Evolutionary conservation across 2,888 invertebrate species (phyloP).

Genomic region (Liopterus haemorrhoidalis): DNA sequence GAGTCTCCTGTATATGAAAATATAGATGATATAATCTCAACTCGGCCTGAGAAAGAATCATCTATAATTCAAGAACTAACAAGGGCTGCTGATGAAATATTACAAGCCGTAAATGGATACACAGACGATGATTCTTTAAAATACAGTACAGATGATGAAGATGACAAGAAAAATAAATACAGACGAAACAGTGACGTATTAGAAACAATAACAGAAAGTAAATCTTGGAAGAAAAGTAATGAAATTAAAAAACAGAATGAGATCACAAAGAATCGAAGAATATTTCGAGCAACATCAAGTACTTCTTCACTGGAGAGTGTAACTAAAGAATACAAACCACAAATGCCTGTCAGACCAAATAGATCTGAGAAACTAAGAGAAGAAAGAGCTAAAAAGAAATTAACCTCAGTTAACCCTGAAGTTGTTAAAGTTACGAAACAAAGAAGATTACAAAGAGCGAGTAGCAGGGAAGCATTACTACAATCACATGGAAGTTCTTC

Average conservation of each 20-base stretch:
- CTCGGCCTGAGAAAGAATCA: slow-evolving; percentile 38
- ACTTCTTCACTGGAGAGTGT: slow-evolving; percentile 45
- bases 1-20: slow-evolving; percentile 42
- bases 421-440: slow-evolving; percentile 41
- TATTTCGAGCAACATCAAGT: slow-evolving; percentile 41
- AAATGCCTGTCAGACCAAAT: slow-evolving; percentile 18
- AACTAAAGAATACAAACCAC: slow-evolving; percentile 28
- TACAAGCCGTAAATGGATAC: slow-evolving; percentile 51
- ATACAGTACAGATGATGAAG: slow-evolving; percentile 40
- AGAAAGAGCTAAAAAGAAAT: slow-evolving; percentile 33
- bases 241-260: slow-evolving; percentile 30
- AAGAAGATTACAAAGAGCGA: slow-evolving; percentile 47
- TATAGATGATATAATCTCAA: slow-evolving; percentile 31
- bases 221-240: slow-evolving; percentile 39
- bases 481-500: slow-evolving; percentile 50
- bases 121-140: slow-evolving; percentile 47
- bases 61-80: slow-evolving; percentile 53
- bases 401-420: slow-evolving; percentile 30
- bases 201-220: slow-evolving; percentile 45
- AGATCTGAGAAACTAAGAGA: slow-evolving; percentile 14
- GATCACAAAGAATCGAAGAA: slow-evolving; percentile 30
- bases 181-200: slow-evolving; percentile 37
- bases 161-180: slow-evolving; percentile 41
- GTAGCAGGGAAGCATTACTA: slow-evolving; percentile 48
- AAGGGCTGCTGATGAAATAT: slow-evolving; percentile 54